Conservation (phyloP, 2,888 invertebrate species). For the Smittia sp. region DNA sequence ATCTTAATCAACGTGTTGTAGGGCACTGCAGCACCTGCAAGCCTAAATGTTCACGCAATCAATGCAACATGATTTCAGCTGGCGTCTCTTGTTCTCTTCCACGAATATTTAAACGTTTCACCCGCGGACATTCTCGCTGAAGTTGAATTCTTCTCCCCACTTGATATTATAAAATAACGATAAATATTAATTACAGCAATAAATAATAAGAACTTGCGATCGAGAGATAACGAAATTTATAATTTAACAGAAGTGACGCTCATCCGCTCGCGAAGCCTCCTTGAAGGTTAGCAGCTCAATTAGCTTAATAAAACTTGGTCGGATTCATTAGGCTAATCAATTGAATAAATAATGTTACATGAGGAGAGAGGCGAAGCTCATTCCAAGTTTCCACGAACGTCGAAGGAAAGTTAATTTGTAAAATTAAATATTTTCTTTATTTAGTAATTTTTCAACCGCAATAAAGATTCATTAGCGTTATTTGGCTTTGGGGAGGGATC, state of each 20-base stretch:
- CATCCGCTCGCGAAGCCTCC: neutral
- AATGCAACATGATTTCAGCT: neutral
- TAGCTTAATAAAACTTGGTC: constrained; percentile 12
- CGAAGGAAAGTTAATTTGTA: neutral
- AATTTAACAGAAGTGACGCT: neutral
- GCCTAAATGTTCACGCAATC: neutral
- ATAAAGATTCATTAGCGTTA: constrained; percentile 21
- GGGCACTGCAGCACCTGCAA: neutral
- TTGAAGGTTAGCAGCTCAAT: constrained; percentile 18
- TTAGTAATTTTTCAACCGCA: constrained; percentile 18
- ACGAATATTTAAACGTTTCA: neutral
- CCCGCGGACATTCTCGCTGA: neutral
- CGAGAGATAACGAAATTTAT: neutral
- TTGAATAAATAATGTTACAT: constrained; percentile 13
- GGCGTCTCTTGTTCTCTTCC: neutral
- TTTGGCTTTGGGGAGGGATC: constrained; percentile 3
- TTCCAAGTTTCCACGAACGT: neutral
- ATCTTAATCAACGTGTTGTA: neutral
- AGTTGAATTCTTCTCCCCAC: neutral
- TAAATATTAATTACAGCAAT: constrained; percentile 15
- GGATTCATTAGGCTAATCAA: constrained; percentile 22
- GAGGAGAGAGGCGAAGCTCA: neutral
- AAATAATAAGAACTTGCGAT: neutral
- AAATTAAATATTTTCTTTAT: constrained; percentile 26
- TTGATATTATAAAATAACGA: neutral